Base-by-base conservation (phyloP, 2,888 invertebrate species). In the Alsophila aescularia region DNA sequence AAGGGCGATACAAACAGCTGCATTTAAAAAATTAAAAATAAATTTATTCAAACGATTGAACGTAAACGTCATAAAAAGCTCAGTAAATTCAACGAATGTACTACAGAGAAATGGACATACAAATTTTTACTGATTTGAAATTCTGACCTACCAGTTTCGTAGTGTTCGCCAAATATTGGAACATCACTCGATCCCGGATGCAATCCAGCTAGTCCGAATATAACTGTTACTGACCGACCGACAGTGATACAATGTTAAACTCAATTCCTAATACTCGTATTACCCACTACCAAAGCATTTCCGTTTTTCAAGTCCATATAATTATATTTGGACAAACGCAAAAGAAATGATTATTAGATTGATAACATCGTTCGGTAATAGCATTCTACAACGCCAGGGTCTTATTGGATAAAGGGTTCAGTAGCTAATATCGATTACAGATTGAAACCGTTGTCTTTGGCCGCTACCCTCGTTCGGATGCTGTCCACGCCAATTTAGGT, bases 101-200 rank as follows among this genome's bases (percentile, higher is more conserved):
- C 51, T 52, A 47, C 14, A 10, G 24, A 7, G n/a, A 36, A 29
- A 36, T 50, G 62, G 58, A 67, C 69, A 60, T 64, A 69, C 67
- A 64, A 71, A 71, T 73, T 73, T 77, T 73, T 68, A 76, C 75
- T 76, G 72, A 70, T 70, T 69, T 70, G 72, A 77, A 77, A 78
- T 67, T 75, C 76, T 73, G 71, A 69, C 59, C 66, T 67, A 70
- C 71, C 73, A 69, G 69, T n/a, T n/a, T 71, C 71, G 63, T 71
- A 84, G 82, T 70, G 82, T 70, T 79, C 66, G 56, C 75, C 81
- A 84, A 85, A 84, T 83, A 86, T 84, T 83, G 77, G 69, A 66
- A 45, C 62, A 67, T 56, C 73, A 61, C 82, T 84, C 78, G 79
- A 79, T 75, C 72, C 72, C 56, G 62, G 68, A 70, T 73, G 72